These are phyloP conservation scores for Lithophane semibrunnea DNA, from an alignment of 2,888 invertebrate genomes.

Conservation along the genomic window DNA sequence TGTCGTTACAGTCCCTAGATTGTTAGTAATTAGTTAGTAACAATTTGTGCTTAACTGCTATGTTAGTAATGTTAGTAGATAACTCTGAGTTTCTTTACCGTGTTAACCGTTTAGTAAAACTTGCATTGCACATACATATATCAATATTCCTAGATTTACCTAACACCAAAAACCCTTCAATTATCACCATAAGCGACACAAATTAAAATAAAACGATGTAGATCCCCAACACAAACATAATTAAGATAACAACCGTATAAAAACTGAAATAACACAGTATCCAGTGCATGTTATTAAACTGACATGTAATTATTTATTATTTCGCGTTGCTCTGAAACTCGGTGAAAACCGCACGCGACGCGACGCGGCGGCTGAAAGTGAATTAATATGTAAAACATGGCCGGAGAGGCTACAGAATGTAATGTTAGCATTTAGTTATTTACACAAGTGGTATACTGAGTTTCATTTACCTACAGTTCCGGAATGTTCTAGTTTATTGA, in stretches of 20 bases:
- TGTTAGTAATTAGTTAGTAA: no score
- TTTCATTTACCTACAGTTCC: conserved; percentile 58
- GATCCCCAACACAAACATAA: conserved; percentile 4
- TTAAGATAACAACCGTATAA: conserved; percentile 17
- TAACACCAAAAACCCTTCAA: not conserved
- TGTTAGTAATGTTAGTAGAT: no score
- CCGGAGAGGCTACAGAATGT: conserved; percentile 42
- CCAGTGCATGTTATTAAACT: conserved; percentile 35
- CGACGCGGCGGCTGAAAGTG: conserved; percentile 69
- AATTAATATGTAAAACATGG: conserved; percentile 69
- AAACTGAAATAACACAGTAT: conserved; percentile 33
- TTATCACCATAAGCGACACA: not conserved
- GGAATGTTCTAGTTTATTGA: conserved; percentile 42
- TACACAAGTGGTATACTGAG: conserved; percentile 45
- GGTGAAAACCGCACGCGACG: conserved; percentile 65
- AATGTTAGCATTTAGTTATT: conserved; percentile 43
- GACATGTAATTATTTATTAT: conserved; percentile 48
- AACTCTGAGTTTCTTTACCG: no score
- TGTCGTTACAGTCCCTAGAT: no score
- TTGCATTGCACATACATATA: no score
- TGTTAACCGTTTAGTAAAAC: no score
- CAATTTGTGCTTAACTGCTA: no score
- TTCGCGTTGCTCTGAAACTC: conserved; percentile 59
- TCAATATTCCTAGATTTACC: not conserved
- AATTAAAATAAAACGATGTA: not conserved